Evolutionary conservation across 2,113 vertebrate genomes (phyloP).

Genomic region (Rutilus rutilus): DNA sequence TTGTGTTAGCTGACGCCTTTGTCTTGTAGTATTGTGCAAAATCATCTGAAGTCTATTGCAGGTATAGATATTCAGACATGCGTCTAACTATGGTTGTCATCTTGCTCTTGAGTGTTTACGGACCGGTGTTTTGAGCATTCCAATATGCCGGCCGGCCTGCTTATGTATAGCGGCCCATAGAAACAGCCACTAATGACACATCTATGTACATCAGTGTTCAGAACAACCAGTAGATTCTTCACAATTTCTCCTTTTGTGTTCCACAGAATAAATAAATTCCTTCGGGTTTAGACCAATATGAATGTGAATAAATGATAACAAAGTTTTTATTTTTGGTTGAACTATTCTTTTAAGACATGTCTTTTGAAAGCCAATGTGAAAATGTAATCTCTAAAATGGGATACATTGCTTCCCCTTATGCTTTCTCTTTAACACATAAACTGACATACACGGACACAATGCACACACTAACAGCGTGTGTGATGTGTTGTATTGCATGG

Average conservation of each 20-base stretch:
- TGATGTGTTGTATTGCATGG: slow-evolving; percentile 26
- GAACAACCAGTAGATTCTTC: not conserved
- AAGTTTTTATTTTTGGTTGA: not conserved
- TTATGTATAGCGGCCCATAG: no score
- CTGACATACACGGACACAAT: slow-evolving; percentile 40
- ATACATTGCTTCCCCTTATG: slow-evolving; percentile 72
- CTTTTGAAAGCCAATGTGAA: slow-evolving; percentile 44
- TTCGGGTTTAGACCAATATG: not conserved
- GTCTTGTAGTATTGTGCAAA: no score
- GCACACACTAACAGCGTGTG: slow-evolving; percentile 43
- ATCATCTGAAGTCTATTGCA: no score
- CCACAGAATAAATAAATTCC: not conserved
- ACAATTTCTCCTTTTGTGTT: not conserved
- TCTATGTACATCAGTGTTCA: not conserved
- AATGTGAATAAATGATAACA: not conserved
- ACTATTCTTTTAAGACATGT: slow-evolving; percentile 3
- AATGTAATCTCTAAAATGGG: slow-evolving; percentile 71
- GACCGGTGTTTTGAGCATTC: no score
- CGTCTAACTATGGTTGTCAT: no score
- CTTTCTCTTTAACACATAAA: slow-evolving; percentile 52
- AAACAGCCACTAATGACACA: no score
- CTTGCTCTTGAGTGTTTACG: no score
- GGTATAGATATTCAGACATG: no score
- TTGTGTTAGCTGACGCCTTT: no score
- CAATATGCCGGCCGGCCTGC: no score